Percentiles rank a stretch among this genome's conserved stretches.
These are phyloP conservation scores for Spinus olivaceus DNA, from an alignment of 2,797 vertebrate genomes.

Conservation along the genomic window DNA sequence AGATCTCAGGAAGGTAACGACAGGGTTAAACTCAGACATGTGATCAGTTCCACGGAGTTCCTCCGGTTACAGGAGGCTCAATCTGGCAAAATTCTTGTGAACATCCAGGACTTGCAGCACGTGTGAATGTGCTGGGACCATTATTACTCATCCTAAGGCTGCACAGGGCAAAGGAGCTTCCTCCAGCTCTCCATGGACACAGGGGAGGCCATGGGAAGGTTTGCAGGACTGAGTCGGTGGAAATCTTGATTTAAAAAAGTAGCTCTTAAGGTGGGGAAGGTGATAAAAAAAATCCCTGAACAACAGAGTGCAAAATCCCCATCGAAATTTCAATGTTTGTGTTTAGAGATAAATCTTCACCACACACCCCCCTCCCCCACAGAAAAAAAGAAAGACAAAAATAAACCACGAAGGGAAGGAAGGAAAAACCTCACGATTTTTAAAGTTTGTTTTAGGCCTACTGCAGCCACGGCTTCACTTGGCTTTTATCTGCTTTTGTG, in stretches of 20 bases:
- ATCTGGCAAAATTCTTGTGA: background rate
- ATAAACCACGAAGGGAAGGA: constrained; percentile 54
- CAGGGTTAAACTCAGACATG: background rate
- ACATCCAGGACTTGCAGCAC: background rate
- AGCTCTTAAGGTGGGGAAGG: background rate
- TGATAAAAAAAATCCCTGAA: background rate
- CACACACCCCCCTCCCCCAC: background rate
- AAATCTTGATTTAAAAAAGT: background rate
- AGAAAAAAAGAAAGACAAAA: constrained; percentile 4
- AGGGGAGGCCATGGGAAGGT: background rate
- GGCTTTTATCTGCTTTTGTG: constrained; percentile 5
- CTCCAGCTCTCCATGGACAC: background rate
- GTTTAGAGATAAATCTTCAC: background rate
- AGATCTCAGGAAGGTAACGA: background rate
- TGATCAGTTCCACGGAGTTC: background rate
- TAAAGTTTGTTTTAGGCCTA: background rate
- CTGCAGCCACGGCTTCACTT: background rate
- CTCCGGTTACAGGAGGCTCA: background rate
- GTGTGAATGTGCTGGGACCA: background rate
- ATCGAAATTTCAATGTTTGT: accelerated
- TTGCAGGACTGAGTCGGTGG: background rate
- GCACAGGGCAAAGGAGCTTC: background rate
- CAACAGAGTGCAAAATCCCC: background rate
- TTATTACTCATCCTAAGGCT: background rate
- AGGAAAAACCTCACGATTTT: constrained; percentile 31